These are phyloP conservation scores for Calycopis cecrops DNA, from an alignment of 1,140 invertebrate genomes.

Conservation along the genomic window DNA sequence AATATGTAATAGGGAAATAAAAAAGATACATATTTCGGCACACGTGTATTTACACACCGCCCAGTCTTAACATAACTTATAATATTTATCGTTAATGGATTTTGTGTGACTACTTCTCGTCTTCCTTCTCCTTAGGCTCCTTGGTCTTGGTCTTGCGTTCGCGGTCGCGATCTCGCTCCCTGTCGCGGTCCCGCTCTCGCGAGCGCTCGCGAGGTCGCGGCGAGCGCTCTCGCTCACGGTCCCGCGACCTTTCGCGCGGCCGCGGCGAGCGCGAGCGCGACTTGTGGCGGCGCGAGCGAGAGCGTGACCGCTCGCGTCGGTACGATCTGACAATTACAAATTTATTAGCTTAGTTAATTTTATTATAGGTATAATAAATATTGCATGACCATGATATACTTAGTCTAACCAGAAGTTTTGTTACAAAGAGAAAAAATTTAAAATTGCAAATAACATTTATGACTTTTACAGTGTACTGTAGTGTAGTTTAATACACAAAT, in stretches of 20 bases:
- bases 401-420: no score
- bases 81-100: slow-evolving; percentile 5
- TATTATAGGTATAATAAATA: no score
- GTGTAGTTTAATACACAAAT: no score
- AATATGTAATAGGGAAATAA: background rate
- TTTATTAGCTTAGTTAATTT: no score
- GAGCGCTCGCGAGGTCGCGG: slow-evolving; percentile 42
- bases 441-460: no score
- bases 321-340: slow-evolving; percentile 50
- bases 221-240: slow-evolving; percentile 41
- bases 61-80: background rate
- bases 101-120: slow-evolving; percentile 45
- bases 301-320: slow-evolving; percentile 63
- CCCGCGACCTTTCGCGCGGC: slow-evolving; percentile 42
- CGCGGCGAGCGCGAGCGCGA: slow-evolving; percentile 66
- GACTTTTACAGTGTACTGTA: no score
- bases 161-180: slow-evolving; percentile 41
- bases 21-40: background rate
- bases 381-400: no score
- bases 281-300: slow-evolving; percentile 64
- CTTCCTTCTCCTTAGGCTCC: slow-evolving; percentile 62
- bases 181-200: slow-evolving; percentile 35
- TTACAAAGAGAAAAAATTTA: no score
- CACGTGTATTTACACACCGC: slow-evolving; percentile 3
- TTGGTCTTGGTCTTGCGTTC: slow-evolving; percentile 58